A percentile compares a stretch with the other conserved stretches of the same genome.
phyloP scores from a whole-genome alignment of 2,888 invertebrate genomes.

The Rhynchonema sp. region DNA sequence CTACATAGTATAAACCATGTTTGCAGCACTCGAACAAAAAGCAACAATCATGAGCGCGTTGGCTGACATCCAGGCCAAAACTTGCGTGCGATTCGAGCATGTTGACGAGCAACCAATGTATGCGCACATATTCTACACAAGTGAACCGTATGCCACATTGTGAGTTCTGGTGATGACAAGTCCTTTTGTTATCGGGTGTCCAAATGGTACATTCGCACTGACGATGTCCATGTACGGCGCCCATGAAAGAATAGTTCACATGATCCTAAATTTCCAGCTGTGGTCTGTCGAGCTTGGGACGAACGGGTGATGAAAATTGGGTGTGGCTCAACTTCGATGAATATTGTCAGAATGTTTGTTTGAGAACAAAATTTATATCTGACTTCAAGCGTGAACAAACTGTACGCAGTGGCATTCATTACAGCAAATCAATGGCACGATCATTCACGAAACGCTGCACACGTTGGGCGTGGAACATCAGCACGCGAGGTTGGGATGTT shows the following conservation, averaged over 20 bases:
- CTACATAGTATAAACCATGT: no score
- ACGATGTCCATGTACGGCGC: no score
- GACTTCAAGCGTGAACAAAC: no score
- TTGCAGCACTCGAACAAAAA: not conserved
- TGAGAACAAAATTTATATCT: no score
- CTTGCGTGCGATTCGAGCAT: not conserved
- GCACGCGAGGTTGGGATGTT: no score
- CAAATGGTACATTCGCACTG: no score
- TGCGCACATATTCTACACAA: not conserved
- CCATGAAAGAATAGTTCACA: no score
- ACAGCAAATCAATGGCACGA: no score
- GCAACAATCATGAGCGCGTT: not conserved
- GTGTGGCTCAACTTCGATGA: not conserved
- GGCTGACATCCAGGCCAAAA: not conserved
- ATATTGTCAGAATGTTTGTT: no score
- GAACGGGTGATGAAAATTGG: not conserved
- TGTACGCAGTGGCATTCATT: no score
- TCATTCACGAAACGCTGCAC: not conserved
- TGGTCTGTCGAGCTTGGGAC: not conserved
- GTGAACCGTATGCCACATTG: not conserved
- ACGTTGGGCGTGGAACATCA: not conserved
- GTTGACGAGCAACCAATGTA: not conserved
- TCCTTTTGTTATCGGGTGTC: not conserved
- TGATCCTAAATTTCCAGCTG: not conserved
- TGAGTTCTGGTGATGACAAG: not conserved